Evolutionary conservation across 2,888 invertebrate genomes (phyloP), one percentile per base, ranked within the genome.

Genomic region (Lottia gigantea): DNA sequence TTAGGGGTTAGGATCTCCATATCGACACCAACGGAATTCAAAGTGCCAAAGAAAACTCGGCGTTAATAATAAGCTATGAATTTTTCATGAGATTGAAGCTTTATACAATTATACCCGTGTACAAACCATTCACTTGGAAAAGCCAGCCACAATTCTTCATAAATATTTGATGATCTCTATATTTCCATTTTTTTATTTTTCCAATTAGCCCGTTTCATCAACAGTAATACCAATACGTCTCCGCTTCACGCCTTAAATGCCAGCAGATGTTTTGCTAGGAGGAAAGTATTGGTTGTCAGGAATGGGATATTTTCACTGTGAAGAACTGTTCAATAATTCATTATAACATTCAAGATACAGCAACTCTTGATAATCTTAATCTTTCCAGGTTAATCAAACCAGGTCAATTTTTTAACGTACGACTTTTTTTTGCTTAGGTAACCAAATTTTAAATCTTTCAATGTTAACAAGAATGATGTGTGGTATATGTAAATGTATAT

Each of bases 41-140:
- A 40, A 40, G 40, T 40, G 40, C 7, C 40, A 40, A 40, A 6
- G 40, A 40, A 40, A 55, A 23, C 55, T 23, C 19, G 14, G 55
- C 55, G 55, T 55, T 23, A 55, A 55, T 55, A 55, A 55, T 55
- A 23, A 55, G 55, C 55, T 14, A 55, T 55, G 55, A 55, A 55
- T 55, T 55, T 55, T 55, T 55, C 55, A 55, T 55, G 23, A 11
- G 55, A 23, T 23, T 55, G 55, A 55, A 23, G 55, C 55, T 55
- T 55, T 55, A 55, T 55, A 55, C 23, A 55, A 55, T 55, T 55
- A 55, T 55, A 55, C 23, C 55, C 55, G 55, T 55, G 55, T 55
- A 55, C 14, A 55, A 49, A 55, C 55, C 23, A 55, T 55, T 55
- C 55, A 55, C 55, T 55, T 23, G 55, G 55, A 55, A 55, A 55